Evolutionary conservation across 2,113 vertebrate genomes (phyloP), one percentile per base, ranked within the genome.

Genomic region (Ranitomeya imitator): DNA sequence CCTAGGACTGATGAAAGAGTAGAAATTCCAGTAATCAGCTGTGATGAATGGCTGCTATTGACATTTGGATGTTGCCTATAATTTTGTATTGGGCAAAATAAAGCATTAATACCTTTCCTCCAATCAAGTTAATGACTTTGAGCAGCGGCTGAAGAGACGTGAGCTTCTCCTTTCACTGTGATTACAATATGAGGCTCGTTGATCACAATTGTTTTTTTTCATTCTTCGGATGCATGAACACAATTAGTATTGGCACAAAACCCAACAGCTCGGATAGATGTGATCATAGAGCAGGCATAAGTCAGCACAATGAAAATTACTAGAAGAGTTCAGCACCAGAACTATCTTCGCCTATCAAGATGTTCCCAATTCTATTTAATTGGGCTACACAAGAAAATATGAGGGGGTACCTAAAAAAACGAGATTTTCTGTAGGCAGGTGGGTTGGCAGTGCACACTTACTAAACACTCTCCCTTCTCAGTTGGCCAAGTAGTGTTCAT

Each of bases 171-270:
- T 83, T 67, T 83, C 61, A n/a, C 81, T 18, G 6, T 83, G 81
- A 83, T 86, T 86, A 52, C 76, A n/a, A 37, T 26, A 1, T 79
- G 59, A 11, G 21, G 55, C 57, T 69, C 51, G 13, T 16, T 79
- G 85, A 79, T 79, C 61, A 69, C 63, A 54, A 14, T 55, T 79
- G n/a, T 79, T 69, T 86, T 61, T 86, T 52, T 67, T 65, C 31
- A 79, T 86, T 79, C 26, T 31, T 79, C 52, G 7, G 61, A 54
- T 69, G 79, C 14, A 86, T 79, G 79, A 86, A 86, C 85, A 78
- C 10, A 86, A 78, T 86, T 78, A 78, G 76, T 31, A 69, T 51
- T 79, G 60, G 85, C 60, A 86, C 5, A 37, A 67, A 69, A 69
- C 60, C 85, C 85, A 86, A 61, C 15, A 45, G 19, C 9, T 21